Evolutionary conservation across 1,140 invertebrate species (phyloP), one percentile per base, ranked within the genome.

Genomic region (Drosophila orena): DNA sequence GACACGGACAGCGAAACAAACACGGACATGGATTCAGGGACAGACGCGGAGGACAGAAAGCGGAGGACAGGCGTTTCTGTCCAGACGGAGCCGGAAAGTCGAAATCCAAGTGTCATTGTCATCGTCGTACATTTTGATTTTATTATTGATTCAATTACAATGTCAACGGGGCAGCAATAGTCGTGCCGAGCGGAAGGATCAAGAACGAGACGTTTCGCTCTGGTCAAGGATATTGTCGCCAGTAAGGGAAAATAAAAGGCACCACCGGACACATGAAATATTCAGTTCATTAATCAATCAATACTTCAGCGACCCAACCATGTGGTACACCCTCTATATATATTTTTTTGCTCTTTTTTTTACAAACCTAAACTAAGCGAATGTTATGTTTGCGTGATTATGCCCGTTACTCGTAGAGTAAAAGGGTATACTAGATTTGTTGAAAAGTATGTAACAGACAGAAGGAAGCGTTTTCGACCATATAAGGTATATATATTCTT

Each of bases 61-160:
- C n/a, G 15, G 15, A 20, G 42, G 10, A 14, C 14, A 20, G 37
- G 42, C 37, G 12, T 14, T 7, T n/a, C 14, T 15, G 24, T 49
- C 49, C 56, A 58, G 30, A 56, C 49, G 42, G 46, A 54, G 55
- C 68, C 44, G 35, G 46, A 60, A 24, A 42, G 14, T 34, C 56
- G 35, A 34, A 34, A 50, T 43, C 27, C 54, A 60, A 81, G 66
- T 79, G 71, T 68, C 80, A 59, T 77, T 78, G 79, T 78, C 69
- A 44, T 62, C 46, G 57, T 62, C 4, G 61, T 46, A 66, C 77
- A 57, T 76, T 85, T 72, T 80, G 81, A 85, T 80, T 84, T 77
- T 80, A 77, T 85, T 84, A 85, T 85, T 85, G 81, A 85, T 85
- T 85, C 81, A 85, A 85, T 85, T 85, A 85, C 59, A 86, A 77